Evolutionary conservation across 2,113 vertebrate species (phyloP), one percentile per base, ranked within the genome.

Genomic region (Micronisus gabar): DNA sequence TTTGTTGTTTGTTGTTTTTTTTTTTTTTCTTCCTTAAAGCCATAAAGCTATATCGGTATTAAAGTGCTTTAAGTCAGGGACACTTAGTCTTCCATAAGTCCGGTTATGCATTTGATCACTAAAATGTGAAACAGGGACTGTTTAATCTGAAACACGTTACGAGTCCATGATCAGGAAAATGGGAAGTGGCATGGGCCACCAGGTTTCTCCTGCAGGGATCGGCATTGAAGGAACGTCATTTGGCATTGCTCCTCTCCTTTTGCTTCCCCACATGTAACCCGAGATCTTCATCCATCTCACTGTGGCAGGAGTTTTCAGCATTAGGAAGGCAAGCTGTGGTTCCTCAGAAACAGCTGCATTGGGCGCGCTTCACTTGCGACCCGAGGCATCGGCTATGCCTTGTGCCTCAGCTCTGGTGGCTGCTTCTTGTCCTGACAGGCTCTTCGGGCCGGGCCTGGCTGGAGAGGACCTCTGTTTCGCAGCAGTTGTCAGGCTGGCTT

Each of bases 291-390:
- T 95, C 95, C 93, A 47, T 94, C 96, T 97, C 73, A 0, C 22
- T 38, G 92, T 62, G 86, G 53, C 83, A 55, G 90, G 43, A 15
- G 55, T 82, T 93, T 86, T 93, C 67, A 58, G 84, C 47, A 0
- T 85, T 43, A 30, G 85, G 83, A 94, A 65, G 45, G 81, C 18
- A 48, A 67, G 52, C 50, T 92, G 13, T 6, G 72, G 90, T 96
- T 96, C 94, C 90, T 90, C 92, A 94, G 87, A 48, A 83, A 45
- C 94, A 97, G 90, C 95, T 94, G 97, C 78, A 67, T 75, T 67
- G 91, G 89, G 83, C 56, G 36, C 0, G 4, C 72, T 95, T 90
- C 3, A 6, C 13, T 91, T 81, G 74, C 10, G 6, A 58, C 74
- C 10, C 9, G 6, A 70, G 65, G 61, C 81, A 25, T 23, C 75